Percentiles rank a stretch among this genome's conserved stretches.
Conservation (phyloP, 2,113 vertebrate species). For the Patagioenas fasciata region DNA sequence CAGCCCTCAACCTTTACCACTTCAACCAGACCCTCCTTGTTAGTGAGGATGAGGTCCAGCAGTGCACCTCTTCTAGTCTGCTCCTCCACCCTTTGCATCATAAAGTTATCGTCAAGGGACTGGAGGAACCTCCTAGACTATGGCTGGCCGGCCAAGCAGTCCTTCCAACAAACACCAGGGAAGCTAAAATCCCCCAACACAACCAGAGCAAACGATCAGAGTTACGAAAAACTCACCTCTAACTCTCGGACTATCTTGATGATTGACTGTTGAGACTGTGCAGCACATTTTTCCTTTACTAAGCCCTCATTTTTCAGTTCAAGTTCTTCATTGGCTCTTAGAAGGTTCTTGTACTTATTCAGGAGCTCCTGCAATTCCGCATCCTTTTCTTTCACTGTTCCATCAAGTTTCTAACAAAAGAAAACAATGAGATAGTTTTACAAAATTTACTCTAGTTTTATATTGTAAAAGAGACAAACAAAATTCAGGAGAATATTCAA, state of each 20-base stretch:
- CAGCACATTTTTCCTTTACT: constrained; percentile 81
- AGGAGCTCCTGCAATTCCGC: constrained; percentile 81
- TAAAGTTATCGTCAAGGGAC: too few species aligned
- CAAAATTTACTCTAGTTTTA: not conserved
- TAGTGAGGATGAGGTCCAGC: too few species aligned
- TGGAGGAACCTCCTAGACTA: too few species aligned
- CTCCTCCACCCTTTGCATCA: too few species aligned
- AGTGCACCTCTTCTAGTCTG: too few species aligned
- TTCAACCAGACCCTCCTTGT: too few species aligned
- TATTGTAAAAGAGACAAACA: not conserved
- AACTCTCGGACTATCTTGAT: constrained; percentile 80
- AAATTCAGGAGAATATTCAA: not conserved
- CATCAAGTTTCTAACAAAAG: constrained; percentile 80
- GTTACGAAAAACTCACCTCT: constrained; percentile 74
- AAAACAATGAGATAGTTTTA: not conserved
- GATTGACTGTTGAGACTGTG: constrained; percentile 79
- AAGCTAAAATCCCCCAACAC: too few species aligned
- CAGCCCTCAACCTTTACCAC: too few species aligned
- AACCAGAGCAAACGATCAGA: not conserved
- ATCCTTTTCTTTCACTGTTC: constrained; percentile 83
- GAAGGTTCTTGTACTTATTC: constrained; percentile 78
- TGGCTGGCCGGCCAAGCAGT: too few species aligned
- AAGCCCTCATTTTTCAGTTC: constrained; percentile 81
- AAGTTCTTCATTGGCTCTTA: constrained; percentile 80
- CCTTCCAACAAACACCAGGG: too few species aligned